A percentile compares a stretch with the other conserved stretches of the same genome.
phyloP scores from a whole-genome alignment of 2,888 invertebrate species.

The Rhogogaster chlorosoma region DNA sequence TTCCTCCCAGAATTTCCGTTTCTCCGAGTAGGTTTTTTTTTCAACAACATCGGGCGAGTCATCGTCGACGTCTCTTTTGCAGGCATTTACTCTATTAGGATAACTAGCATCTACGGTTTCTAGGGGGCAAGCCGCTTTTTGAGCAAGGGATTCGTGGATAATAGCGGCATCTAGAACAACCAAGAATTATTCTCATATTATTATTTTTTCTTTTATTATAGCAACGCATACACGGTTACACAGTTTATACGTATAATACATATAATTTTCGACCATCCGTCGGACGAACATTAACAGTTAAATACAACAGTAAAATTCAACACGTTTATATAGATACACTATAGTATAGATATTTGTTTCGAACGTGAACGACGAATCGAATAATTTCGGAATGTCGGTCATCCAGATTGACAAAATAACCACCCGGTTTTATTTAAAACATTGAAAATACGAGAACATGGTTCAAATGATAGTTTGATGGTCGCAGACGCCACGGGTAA shows the following conservation, averaged over 20 bases:
- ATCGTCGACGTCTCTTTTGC: constrained; percentile 51
- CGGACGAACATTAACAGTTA: constrained; percentile 2
- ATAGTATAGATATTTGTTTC: background rate
- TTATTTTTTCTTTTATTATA: constrained; percentile 56
- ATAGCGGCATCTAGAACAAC: constrained; percentile 77
- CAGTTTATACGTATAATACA: constrained; percentile 23
- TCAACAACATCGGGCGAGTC: constrained; percentile 67
- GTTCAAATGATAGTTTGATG: background rate
- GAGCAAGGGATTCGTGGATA: constrained; percentile 74
- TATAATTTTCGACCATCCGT: background rate
- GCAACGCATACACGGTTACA: constrained; percentile 35
- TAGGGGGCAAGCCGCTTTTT: constrained; percentile 75
- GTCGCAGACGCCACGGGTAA: background rate
- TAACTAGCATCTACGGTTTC: constrained; percentile 77
- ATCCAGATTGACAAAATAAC: background rate
- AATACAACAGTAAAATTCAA: constrained; percentile 29
- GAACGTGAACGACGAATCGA: background rate
- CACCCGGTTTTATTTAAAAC: background rate
- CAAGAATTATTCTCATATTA: constrained; percentile 68
- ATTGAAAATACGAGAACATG: background rate
- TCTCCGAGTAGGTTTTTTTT: constrained; percentile 75
- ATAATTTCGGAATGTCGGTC: background rate
- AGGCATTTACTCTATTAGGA: constrained; percentile 68
- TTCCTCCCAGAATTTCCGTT: constrained; percentile 76
- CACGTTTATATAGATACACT: constrained; percentile 11